Evolutionary conservation across 2,888 invertebrate genomes (phyloP).

Genomic region (Chaetogeoica ovagalla): DNA sequence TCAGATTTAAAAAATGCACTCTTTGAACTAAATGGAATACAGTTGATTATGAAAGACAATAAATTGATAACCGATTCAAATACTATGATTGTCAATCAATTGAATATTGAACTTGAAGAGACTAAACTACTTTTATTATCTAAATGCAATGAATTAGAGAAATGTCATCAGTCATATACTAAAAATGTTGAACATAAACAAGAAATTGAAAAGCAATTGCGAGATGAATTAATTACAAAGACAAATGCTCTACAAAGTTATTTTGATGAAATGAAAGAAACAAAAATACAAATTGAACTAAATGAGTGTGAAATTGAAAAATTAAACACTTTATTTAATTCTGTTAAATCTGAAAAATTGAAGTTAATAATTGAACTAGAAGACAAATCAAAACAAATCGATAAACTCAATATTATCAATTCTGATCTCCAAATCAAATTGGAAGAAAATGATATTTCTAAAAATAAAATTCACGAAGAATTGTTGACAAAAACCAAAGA

Average conservation of each 20-base stretch:
- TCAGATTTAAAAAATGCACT: neutral
- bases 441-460: neutral
- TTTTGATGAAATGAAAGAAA: constrained; percentile 12
- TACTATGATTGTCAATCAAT: neutral
- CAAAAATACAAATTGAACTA: neutral
- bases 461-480: constrained; percentile 5
- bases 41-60: neutral
- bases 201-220: constrained; percentile 23
- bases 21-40: neutral
- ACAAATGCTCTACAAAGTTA: neutral
- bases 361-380: neutral
- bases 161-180: neutral
- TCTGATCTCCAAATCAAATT: neutral
- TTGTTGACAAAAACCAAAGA: constrained; percentile 23
- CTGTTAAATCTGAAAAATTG: constrained; percentile 11
- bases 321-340: constrained; percentile 7
- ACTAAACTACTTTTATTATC: constrained; percentile 2
- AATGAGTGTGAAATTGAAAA: constrained; percentile 14
- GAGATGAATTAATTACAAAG: neutral
- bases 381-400: neutral
- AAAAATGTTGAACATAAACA: neutral
- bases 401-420: neutral
- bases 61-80: neutral
- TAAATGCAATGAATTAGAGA: constrained; percentile 21
- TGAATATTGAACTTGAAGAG: constrained; percentile 29